Evolutionary conservation across 1,140 invertebrate genomes (phyloP).

Genomic region (Oryctes rhinoceros): DNA sequence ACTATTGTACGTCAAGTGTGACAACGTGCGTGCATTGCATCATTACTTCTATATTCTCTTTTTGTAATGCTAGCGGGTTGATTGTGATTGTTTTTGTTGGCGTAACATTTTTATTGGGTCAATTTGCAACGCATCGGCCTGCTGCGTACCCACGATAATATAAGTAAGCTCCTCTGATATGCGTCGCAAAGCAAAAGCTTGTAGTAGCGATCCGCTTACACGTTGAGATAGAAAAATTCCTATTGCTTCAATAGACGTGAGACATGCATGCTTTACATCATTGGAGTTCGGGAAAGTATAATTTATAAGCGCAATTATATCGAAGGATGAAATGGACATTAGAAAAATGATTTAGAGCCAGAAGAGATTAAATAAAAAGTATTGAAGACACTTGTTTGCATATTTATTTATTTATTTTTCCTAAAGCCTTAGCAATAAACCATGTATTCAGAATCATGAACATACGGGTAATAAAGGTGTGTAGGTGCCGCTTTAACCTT

Average conservation of each 20-base stretch:
- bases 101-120: constrained; percentile 18
- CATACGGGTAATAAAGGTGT: not conserved
- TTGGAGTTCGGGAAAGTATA: no score
- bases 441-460: no score
- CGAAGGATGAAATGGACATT: no score
- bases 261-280: no score
- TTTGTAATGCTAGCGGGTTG: not conserved
- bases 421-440: no score
- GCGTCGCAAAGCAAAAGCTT: not conserved
- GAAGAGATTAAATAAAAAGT: no score
- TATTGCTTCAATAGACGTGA: no score
- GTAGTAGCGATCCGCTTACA: not conserved
- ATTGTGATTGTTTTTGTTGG: constrained; percentile 5
- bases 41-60: not conserved
- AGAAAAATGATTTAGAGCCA: no score
- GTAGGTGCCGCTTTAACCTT: constrained; percentile 6
- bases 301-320: no score
- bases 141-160: not conserved
- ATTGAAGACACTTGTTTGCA: no score
- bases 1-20: not conserved
- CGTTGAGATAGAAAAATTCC: no score
- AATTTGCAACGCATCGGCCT: constrained; percentile 5
- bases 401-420: no score
- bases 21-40: not conserved
- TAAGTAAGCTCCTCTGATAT: not conserved